Percentiles rank a stretch among this genome's conserved stretches.
phyloP scores from a whole-genome alignment of 1,140 invertebrate genomes.

The Dinoponera quadriceps region DNA sequence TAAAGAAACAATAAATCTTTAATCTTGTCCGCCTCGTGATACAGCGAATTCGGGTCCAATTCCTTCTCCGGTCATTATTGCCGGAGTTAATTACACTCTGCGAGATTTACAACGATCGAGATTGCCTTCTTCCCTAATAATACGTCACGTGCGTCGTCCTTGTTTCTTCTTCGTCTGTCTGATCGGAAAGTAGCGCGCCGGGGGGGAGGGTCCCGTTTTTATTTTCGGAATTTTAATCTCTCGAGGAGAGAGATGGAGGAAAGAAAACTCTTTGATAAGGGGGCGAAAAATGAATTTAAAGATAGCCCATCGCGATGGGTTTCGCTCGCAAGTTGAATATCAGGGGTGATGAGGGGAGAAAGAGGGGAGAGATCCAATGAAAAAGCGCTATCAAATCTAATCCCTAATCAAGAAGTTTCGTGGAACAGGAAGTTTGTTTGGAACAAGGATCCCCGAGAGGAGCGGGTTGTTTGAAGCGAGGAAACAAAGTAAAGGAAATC shows the following conservation, averaged over 20 bases:
- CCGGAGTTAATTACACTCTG: constrained; percentile 51
- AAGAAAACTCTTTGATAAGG: constrained; percentile 14
- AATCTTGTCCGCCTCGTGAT: constrained; percentile 41
- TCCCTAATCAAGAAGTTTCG: constrained; percentile 73
- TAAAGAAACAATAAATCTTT: constrained; percentile 54
- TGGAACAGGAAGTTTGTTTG: constrained; percentile 54
- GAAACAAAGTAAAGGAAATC: constrained; percentile 46
- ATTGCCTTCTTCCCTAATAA: constrained; percentile 57
- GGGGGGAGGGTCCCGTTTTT: not conserved
- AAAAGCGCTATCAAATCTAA: constrained; percentile 72
- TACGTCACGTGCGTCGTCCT: constrained; percentile 31
- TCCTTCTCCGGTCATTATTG: constrained; percentile 53
- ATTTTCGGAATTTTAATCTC: constrained; percentile 55
- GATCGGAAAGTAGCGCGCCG: not conserved
- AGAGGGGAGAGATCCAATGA: constrained; percentile 39
- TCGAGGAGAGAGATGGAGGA: not conserved
- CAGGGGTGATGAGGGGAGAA: too few species aligned
- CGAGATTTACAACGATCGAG: constrained; percentile 58
- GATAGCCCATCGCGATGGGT: constrained; percentile 61
- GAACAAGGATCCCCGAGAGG: not conserved
- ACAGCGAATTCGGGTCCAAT: constrained; percentile 47
- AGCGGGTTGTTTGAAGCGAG: not conserved
- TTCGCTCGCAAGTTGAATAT: too few species aligned
- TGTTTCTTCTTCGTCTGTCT: constrained; percentile 14
- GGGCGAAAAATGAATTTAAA: constrained; percentile 52